Evolutionary conservation across 2,113 vertebrate species (phyloP).

Genomic region (Athene cunicularia): DNA sequence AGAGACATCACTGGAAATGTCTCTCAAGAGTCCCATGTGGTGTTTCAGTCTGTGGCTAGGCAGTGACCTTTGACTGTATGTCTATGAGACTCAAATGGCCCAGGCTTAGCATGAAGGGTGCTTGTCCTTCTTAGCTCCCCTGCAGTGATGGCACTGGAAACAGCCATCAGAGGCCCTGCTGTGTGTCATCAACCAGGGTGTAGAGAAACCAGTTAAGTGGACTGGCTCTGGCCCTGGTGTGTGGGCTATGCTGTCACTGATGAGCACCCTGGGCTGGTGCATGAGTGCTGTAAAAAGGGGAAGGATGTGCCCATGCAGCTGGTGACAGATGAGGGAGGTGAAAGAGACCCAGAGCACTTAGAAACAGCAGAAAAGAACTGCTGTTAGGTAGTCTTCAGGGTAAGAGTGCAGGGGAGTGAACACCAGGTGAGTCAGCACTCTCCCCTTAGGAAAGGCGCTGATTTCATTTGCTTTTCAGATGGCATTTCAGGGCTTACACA

Average conservation of each 20-base stretch:
- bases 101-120: not conserved
- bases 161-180: not conserved
- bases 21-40: fast-evolving
- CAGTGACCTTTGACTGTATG: not conserved
- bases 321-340: not conserved
- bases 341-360: not conserved
- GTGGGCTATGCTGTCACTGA: fast-evolving
- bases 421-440: not conserved
- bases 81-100: not conserved
- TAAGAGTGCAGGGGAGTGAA: not conserved
- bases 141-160: not conserved
- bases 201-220: not conserved
- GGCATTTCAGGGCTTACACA: not conserved
- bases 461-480: slow-evolving; percentile 19
- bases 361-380: not conserved
- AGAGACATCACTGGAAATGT: not conserved
- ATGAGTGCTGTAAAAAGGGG: not conserved
- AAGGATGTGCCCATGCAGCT: not conserved
- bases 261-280: not conserved
- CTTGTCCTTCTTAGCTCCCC: not conserved
- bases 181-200: not conserved
- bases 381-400: not conserved
- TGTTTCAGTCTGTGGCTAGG: not conserved
- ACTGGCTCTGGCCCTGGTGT: fast-evolving
- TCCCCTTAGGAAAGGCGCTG: not conserved